Base-by-base conservation (phyloP, 2,113 vertebrate genomes). In the Machaerirhynchus nigripectus region DNA sequence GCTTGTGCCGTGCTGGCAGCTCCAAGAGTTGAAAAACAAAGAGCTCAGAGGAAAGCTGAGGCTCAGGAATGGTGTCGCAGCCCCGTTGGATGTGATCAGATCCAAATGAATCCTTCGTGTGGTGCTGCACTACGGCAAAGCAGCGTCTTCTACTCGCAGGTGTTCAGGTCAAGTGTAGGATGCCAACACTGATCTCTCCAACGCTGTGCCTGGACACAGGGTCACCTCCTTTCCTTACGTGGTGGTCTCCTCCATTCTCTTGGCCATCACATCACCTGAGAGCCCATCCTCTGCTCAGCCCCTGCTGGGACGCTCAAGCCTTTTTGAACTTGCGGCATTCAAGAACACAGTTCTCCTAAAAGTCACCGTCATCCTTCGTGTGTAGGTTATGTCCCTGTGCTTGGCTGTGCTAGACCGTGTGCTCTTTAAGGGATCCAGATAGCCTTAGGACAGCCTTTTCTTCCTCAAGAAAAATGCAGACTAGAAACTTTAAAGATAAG, bases 131-230 rank as follows among this genome's bases (percentile, higher is more conserved):
- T 31, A 1, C 6, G 28, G 42, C 42, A 69, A 52, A 87, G 61
- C 18, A 68, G 37, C 15, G 1, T 37, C 57, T 42, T 55, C 23
- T 30, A 0, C 63, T 44, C 1, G 0, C 49, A 56, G 53, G 21
- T 12, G 39, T 64, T 73, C 0, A 1, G 35, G 40, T 24, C 21
- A 19, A 11, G 47, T 10, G 31, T 7, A 9, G 28, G 46, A 2
- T 70, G 42, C 35, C 56, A 42, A 39, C 59, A n/a, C 22, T 11
- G 59, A 33, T 57, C 22, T n/a, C 37, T n/a, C 44, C 20, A 78
- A 2, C 1, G 6, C 40, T 5, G 1, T 5, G 1, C 13, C 23
- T 40, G 44, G 30, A 33, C 27, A 6, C 10, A 20, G 21, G 4
- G 8, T 13, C n/a, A 37, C 42, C 9, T 84, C 11, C 37, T 47